Evolutionary conservation across 2,888 invertebrate species (phyloP).

Genomic region (Eudemis profundana): DNA sequence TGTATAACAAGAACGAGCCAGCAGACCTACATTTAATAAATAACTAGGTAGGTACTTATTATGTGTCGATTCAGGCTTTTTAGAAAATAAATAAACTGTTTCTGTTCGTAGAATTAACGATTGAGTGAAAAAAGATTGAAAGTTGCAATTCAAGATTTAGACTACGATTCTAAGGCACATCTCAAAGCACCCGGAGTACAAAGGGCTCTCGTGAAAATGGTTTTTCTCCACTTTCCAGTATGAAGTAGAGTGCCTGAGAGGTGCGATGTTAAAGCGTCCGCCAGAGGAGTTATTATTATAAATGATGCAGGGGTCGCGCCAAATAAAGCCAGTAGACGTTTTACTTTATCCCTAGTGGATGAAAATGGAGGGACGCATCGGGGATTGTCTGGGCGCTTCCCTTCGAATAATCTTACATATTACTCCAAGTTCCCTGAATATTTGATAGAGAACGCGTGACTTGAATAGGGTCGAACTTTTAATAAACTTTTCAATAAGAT

Average conservation of each 20-base stretch:
- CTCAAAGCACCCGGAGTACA: constrained; percentile 59
- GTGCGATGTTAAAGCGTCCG: constrained; percentile 69
- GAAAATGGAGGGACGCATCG: constrained; percentile 57
- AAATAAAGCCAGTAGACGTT: constrained; percentile 55
- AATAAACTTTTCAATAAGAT: constrained; percentile 41
- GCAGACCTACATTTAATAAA: not conserved
- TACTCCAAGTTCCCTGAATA: constrained; percentile 59
- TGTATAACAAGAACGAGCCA: not conserved
- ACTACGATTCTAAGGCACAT: constrained; percentile 52
- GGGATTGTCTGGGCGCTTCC: constrained; percentile 50
- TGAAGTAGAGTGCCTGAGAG: constrained; percentile 63
- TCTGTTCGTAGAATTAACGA: too few relatives aligned
- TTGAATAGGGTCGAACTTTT: constrained; percentile 49
- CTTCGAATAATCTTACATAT: constrained; percentile 57
- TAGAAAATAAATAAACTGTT: too few relatives aligned
- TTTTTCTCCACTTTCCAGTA: constrained; percentile 58
- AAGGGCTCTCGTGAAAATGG: constrained; percentile 60
- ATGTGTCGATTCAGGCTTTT: too few relatives aligned
- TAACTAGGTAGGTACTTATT: not conserved
- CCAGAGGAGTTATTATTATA: constrained; percentile 72
- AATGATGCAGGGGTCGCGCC: constrained; percentile 69
- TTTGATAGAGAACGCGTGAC: constrained; percentile 57
- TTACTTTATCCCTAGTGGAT: constrained; percentile 55
- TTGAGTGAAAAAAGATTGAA: not conserved
- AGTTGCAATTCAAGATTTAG: constrained; percentile 41